Base-by-base conservation (phyloP, 2,888 invertebrate genomes). In the Spodoptera picta region DNA sequence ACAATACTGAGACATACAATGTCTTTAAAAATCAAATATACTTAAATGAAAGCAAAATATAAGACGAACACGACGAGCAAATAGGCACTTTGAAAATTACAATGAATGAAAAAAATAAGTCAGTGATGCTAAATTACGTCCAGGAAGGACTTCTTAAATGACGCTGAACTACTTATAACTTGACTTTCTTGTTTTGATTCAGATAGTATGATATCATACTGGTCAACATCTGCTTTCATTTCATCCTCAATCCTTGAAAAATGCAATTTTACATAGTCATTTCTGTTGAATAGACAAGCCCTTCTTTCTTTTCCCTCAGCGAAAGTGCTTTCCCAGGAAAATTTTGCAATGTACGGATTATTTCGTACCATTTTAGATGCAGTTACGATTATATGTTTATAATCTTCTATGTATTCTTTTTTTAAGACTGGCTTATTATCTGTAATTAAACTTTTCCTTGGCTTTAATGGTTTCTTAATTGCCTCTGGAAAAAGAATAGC, bases 401-500 rank as follows among this genome's bases (percentile, higher is more conserved):
- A 95, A 52, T 93, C 91, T 4, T 87, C 82, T 47, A 94, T 75
- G 71, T 92, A 95, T 24, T 88, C 83, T 3, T 80, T 85, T 72
- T 92, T 94, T 3, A 90, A 71, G 44, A 83, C 80, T 24, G 87
- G 88, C 53, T 92, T 92, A 41, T 94, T 85, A 12, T 93, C 92
- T 2, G 93, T 82, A 0, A 95, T 86, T 12, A 95, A 85, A 60
- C 95, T 92, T 36, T 91, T 91, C 51, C 92, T 90, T 4, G 88
- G 83, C 71, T 90, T 88, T 19, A 89, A 89, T 71, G 91, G 88
- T 71, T 94, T 94, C 73, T 94, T 94, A 42, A 95, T 90, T 41
- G 95, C 95, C 81, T 96, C 96, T 0, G 96, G 96, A 76, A 96
- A 96, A 12, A 96, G 84, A 65, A 95, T 94, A 10, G 95, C 95